Evolutionary conservation across 2,888 invertebrate genomes (phyloP), one percentile per base, ranked within the genome.

Genomic region (Tortricodes alternella): DNA sequence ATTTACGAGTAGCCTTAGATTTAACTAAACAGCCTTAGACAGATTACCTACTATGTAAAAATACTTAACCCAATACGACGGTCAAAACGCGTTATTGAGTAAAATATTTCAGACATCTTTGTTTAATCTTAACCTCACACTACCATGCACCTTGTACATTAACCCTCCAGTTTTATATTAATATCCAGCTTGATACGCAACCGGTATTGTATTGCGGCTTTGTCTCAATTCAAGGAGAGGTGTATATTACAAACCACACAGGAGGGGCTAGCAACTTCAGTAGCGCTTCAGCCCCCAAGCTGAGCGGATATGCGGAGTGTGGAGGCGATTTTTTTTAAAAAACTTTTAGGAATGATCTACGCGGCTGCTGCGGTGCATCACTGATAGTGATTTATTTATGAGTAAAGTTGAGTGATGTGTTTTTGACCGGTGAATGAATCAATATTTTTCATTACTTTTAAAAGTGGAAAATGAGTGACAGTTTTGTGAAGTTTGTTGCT

Each of bases 241-340:
- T 43, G 48, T 43, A 43, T 39, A 23, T 50, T 44, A 29, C 44
- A 29, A 56, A 50, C 49, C 29, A 18, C 27, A 38, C 27, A 44
- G 56, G 49, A 18, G 35, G 48, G 43, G 34, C 23, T 23, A 29
- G 49, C 29, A 44, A 46, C 67, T 78, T 80, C 83, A 86, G 87
- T 86, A 68, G 61, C 67, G 82, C 78, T 78, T 79, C 75, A 79
- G 85, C 85, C 63, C 63, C 76, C 69, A 67, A 59, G 78, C 79
- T 75, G 83, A 66, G 70, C 77, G 70, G 76, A 71, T 70, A 84
- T 74, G 62, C 32, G 32, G 35, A 29, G 48, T 15, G 61, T 59
- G 55, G 65, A 66, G 73, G 77, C 80, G 77, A 74, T 78, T 80
- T 82, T 68, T 62, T 66, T 65, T 62, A 63, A 62, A 65, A 75